phyloP scores from a whole-genome alignment of 1,140 invertebrate species.

The Drosophila neocordata region DNA sequence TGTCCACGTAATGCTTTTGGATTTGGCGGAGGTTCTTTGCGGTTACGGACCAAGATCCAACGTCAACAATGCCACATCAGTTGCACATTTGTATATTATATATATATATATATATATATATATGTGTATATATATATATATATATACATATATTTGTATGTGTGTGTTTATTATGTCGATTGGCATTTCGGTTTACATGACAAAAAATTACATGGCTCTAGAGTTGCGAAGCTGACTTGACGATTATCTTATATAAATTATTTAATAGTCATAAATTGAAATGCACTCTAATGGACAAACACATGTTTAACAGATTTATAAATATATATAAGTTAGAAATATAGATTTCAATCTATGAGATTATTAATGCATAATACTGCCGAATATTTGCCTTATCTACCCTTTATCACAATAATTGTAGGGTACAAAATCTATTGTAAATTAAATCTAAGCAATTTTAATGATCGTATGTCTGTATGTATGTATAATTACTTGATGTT shows the following conservation, averaged over 20 bases:
- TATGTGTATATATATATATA: too few relatives aligned
- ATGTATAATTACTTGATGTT: neutral
- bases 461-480: neutral
- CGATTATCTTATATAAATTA: neutral
- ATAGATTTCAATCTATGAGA: too few relatives aligned
- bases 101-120: too few relatives aligned
- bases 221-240: neutral
- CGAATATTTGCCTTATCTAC: too few relatives aligned
- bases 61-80: neutral
- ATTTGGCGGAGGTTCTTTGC: neutral
- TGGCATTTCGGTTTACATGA: constrained; percentile 4
- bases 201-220: neutral
- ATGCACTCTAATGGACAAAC: too few relatives aligned
- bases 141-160: neutral
- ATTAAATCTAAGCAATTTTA: neutral
- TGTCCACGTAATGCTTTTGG: neutral
- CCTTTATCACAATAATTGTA: neutral
- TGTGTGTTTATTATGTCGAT: neutral
- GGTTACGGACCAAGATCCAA: constrained; percentile 3
- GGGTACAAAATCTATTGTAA: neutral
- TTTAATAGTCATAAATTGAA: too few relatives aligned
- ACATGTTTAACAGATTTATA: too few relatives aligned
- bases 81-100: neutral
- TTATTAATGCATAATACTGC: too few relatives aligned
- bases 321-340: too few relatives aligned